Evolutionary conservation across 2,113 vertebrate genomes (phyloP), one percentile per base, ranked within the genome.

Genomic region (Nannospalax galili): DNA sequence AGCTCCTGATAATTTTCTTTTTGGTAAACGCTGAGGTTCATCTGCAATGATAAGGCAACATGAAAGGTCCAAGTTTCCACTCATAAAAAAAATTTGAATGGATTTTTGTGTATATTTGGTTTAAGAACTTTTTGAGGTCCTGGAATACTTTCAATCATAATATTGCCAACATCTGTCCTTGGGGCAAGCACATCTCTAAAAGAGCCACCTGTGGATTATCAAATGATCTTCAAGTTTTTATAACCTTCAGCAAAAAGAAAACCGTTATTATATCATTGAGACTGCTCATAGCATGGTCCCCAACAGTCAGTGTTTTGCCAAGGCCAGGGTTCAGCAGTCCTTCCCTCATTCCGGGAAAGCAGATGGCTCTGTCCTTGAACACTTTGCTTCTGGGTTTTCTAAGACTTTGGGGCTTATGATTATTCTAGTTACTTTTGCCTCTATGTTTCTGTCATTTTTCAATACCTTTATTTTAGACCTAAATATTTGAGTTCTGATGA

Each of bases 41-140:
- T 37, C 5, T 92, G 28, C 5, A 72, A 92, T 92, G 91, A n/a
- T 60, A 96, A 77, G 70, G 11, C 32, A 92, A 60, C 11, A n/a
- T 26, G 12, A 95, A 82, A 84, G 37, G 5, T 64, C 5, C 10
- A 16, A 22, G 26, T 75, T 32, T 80, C 26, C 17, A 70, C 17
- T 32, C 35, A 40, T 19, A 90, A 90, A 94, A 20, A 20, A 87
- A 82, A 37, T 52, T 77, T 86, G 37, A 45, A 62, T 1, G 84
- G 58, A 28, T 42, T 64, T 42, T 72, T 87, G 37, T 77, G 9
- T 45, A 3, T 75, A 75, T 75, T 88, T 91, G 37, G 1, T 88
- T 91, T 14, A 84, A 11, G 56, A 88, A 85, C 4, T 86, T 90
- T 88, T 17, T 26, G 20, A 84, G 2, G 35, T 69, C 24, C 48